A percentile compares a stretch with the other conserved stretches of the same genome.
Conservation (phyloP, 2,888 invertebrate genomes). For the Pseudococcus viburni region DNA sequence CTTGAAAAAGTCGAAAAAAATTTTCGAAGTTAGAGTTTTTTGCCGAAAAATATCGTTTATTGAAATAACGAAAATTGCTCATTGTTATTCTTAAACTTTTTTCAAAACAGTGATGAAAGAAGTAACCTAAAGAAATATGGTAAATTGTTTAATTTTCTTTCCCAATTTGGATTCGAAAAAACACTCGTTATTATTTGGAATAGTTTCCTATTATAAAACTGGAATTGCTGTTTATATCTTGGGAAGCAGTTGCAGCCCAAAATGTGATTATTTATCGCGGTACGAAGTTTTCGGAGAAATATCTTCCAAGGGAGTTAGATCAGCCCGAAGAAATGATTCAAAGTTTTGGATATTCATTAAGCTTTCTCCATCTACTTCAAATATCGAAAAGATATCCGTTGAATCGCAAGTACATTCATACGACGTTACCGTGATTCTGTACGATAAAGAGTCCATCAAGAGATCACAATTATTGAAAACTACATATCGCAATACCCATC, state of each 20-base stretch:
- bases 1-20: too few relatives aligned
- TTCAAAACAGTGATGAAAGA: not conserved
- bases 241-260: not conserved
- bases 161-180: slow-evolving; percentile 15
- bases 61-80: too few relatives aligned
- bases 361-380: not conserved
- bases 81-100: not conserved
- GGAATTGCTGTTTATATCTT: slow-evolving; percentile 59
- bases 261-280: not conserved
- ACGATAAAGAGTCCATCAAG: slow-evolving; percentile 28
- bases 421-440: slow-evolving; percentile 44
- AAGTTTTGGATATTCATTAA: slow-evolving; percentile 55
- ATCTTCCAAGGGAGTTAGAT: not conserved
- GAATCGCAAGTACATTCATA: not conserved
- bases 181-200: slow-evolving; percentile 39
- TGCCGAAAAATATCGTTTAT: too few relatives aligned
- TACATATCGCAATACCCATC: not conserved
- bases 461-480: slow-evolving; percentile 39
- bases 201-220: not conserved
- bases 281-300: slow-evolving; percentile 60
- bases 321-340: not conserved
- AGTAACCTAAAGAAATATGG: not conserved
- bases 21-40: too few relatives aligned
- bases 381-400: slow-evolving; percentile 30
- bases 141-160: slow-evolving; percentile 56